Conservation (phyloP, 2,888 invertebrate species). For the Zhuqinia jingwanae region DNA sequence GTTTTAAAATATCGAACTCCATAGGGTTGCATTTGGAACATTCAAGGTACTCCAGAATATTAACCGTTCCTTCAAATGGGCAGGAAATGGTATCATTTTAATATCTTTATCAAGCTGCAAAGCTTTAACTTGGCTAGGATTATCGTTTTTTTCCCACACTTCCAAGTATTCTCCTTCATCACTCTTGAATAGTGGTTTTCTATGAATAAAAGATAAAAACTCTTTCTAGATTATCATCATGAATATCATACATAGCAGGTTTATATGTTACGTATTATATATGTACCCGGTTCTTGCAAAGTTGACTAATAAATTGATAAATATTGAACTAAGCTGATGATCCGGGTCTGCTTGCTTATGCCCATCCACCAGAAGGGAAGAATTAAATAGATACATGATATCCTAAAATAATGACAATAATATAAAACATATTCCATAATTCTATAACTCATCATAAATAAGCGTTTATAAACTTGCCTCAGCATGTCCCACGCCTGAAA, state of each 20-base stretch:
- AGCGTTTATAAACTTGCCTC: conserved; percentile 55
- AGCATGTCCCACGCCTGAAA: conserved; percentile 8
- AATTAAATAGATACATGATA: conserved; percentile 68
- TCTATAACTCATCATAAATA: background rate
- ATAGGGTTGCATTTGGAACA: conserved; percentile 56
- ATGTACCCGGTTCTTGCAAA: conserved; percentile 74
- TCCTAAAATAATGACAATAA: conserved; percentile 29
- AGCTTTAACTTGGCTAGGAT: conserved; percentile 58
- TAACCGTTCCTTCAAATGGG: conserved; percentile 20
- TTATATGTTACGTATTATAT: background rate
- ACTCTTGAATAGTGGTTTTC: conserved; percentile 69
- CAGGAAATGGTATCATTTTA: conserved; percentile 70
- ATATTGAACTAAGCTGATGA: conserved; percentile 71
- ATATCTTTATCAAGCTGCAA: conserved; percentile 72
- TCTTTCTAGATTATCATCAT: background rate
- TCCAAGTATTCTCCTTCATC: conserved; percentile 46
- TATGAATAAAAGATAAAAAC: conserved; percentile 13
- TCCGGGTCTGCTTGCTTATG: conserved; percentile 74
- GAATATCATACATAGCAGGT: background rate
- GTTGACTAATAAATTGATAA: conserved; percentile 75
- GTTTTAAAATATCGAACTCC: background rate
- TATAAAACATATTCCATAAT: background rate
- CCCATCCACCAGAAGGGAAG: conserved; percentile 49
- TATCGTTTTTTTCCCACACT: conserved; percentile 71
- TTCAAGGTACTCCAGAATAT: conserved; percentile 71